A percentile compares a stretch with the other conserved stretches of the same genome.
These are phyloP conservation scores for Amiota mariae DNA, from an alignment of 2,888 invertebrate genomes.

Conservation along the genomic window DNA sequence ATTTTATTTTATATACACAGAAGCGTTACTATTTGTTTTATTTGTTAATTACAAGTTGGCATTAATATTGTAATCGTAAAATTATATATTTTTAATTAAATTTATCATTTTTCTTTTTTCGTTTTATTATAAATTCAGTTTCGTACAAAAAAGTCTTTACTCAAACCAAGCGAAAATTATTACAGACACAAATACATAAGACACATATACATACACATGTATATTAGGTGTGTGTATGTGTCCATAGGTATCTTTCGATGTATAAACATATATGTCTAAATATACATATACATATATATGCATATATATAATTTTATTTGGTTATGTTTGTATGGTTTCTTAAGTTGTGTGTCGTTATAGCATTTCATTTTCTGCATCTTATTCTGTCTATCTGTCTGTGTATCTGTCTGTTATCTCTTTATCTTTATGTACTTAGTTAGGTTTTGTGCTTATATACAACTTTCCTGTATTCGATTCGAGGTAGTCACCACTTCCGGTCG, in stretches of 20 bases:
- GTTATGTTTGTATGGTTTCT: constrained; percentile 41
- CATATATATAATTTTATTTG: constrained; percentile 30
- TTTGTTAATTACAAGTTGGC: constrained; percentile 31
- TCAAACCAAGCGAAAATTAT: constrained; percentile 60
- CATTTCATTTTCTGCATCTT: background rate
- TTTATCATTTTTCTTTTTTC: constrained; percentile 7
- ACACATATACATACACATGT: constrained; percentile 3
- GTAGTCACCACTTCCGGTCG: constrained; percentile 90
- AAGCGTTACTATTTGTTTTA: constrained; percentile 24
- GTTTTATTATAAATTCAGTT: constrained; percentile 34
- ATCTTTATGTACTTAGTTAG: constrained; percentile 14
- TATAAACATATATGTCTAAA: constrained; percentile 31
- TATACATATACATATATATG: constrained; percentile 22
- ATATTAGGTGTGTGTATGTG: constrained; percentile 42
- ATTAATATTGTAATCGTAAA: constrained; percentile 13
- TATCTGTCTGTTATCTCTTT: background rate
- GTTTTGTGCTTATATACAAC: constrained; percentile 83
- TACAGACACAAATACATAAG: constrained; percentile 41
- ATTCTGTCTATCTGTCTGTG: background rate
- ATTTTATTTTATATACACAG: constrained; percentile 25
- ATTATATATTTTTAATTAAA: constrained; percentile 1
- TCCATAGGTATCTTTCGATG: constrained; percentile 20
- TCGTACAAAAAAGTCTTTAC: constrained; percentile 64
- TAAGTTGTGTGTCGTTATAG: constrained; percentile 19
- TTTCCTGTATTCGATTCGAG: constrained; percentile 90